phyloP scores from a whole-genome alignment of 2,888 invertebrate species.

The Ametastegia equiseti region DNA sequence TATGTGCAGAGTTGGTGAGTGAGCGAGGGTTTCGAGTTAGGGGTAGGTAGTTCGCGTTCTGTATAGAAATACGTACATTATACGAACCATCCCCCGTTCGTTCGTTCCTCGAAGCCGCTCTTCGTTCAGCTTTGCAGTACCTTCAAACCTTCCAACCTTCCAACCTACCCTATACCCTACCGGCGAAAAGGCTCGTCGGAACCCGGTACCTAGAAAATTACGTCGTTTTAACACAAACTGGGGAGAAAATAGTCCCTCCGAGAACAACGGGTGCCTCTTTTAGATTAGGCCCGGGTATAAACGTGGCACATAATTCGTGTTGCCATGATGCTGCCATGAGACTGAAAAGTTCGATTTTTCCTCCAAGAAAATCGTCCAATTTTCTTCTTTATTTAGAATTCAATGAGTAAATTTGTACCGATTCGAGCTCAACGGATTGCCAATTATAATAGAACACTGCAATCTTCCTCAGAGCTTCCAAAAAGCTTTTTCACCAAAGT shows the following conservation, averaged over 20 bases:
- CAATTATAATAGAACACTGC: too few relatives aligned
- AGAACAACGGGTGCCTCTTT: not conserved
- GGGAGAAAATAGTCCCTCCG: not conserved
- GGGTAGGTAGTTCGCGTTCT: constrained; percentile 50
- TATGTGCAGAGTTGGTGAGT: constrained; percentile 33
- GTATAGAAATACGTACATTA: constrained; percentile 65
- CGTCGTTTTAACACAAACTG: not conserved
- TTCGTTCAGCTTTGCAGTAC: too few relatives aligned
- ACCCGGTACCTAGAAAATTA: constrained; percentile 25
- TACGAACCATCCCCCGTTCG: constrained; percentile 56
- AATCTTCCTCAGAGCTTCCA: too few relatives aligned
- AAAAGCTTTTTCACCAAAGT: too few relatives aligned
- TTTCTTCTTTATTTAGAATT: too few relatives aligned
- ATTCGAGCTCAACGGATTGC: too few relatives aligned
- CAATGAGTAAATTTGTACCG: too few relatives aligned
- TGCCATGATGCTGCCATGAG: too few relatives aligned
- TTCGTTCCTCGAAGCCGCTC: not conserved
- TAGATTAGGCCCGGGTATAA: not conserved
- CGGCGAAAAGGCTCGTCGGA: constrained; percentile 19
- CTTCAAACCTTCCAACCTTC: too few relatives aligned
- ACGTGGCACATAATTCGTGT: too few relatives aligned
- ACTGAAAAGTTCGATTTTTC: too few relatives aligned
- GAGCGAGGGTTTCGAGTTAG: not conserved
- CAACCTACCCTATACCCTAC: not conserved
- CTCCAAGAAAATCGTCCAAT: too few relatives aligned